Evolutionary conservation across 2,797 vertebrate species (phyloP).

Genomic region (Capromys pilorides): DNA sequence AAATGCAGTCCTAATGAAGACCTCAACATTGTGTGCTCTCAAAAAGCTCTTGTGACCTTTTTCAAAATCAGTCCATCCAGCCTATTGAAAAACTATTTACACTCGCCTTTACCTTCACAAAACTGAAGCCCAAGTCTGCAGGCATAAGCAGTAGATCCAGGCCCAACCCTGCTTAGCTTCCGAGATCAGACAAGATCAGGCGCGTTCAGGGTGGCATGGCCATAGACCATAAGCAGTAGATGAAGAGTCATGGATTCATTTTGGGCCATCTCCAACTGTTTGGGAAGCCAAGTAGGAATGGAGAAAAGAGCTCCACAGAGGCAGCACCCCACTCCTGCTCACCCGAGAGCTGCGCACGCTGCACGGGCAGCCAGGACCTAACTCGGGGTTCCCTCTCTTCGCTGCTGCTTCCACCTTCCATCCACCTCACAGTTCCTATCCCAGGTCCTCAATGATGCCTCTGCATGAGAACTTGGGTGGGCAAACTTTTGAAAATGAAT

Average conservation of each 20-base stretch:
- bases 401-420: background rate
- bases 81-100: background rate
- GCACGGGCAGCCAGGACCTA: background rate
- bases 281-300: background rate
- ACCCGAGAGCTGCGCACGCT: background rate
- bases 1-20: background rate
- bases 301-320: background rate
- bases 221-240: too few species aligned
- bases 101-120: background rate
- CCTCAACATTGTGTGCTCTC: background rate
- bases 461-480: background rate
- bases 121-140: background rate
- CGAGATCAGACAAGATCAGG: too few species aligned
- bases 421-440: background rate
- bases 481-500: background rate
- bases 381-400: background rate
- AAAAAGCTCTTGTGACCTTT: background rate
- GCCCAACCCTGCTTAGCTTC: too few species aligned
- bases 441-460: background rate
- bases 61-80: background rate
- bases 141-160: fast-evolving
- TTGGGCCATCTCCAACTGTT: background rate
- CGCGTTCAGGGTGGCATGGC: too few species aligned
- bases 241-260: too few species aligned
- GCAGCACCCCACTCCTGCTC: background rate